These are phyloP conservation scores for Philhelius pedissequus DNA, from an alignment of 2,888 invertebrate genomes.

Conservation along the genomic window DNA sequence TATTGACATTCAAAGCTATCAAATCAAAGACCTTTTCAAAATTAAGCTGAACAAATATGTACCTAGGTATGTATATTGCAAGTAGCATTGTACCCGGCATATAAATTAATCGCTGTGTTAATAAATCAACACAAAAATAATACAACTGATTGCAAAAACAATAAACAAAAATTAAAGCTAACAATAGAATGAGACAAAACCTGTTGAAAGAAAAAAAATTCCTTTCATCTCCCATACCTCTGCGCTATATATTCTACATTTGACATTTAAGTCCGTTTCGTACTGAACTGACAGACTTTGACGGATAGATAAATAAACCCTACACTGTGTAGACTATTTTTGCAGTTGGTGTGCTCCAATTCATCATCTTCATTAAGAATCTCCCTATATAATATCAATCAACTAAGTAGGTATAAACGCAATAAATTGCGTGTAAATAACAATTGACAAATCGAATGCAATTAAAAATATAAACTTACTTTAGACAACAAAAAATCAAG, in stretches of 20 bases:
- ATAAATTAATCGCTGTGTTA: slow-evolving; percentile 23
- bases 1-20: neutral
- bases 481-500: neutral
- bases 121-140: slow-evolving; percentile 35
- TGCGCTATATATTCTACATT: too few species aligned
- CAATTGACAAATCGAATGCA: neutral
- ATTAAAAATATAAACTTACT: too few species aligned
- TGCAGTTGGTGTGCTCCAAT: neutral
- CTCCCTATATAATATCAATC: too few species aligned
- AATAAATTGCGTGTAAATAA: neutral
- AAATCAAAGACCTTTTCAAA: neutral
- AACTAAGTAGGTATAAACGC: too few species aligned
- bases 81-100: neutral
- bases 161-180: slow-evolving; percentile 1
- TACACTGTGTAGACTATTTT: neutral
- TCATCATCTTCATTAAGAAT: too few species aligned
- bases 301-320: neutral
- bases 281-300: neutral
- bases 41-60: neutral
- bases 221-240: too few species aligned
- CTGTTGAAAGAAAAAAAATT: too few species aligned
- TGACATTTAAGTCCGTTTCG: neutral
- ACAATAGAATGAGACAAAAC: neutral
- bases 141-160: slow-evolving; percentile 32
- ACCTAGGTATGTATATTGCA: too few species aligned